A percentile compares a stretch with the other conserved stretches of the same genome.
phyloP scores from a whole-genome alignment of 2,797 vertebrate species.

The Sebastolobus alascanus region DNA sequence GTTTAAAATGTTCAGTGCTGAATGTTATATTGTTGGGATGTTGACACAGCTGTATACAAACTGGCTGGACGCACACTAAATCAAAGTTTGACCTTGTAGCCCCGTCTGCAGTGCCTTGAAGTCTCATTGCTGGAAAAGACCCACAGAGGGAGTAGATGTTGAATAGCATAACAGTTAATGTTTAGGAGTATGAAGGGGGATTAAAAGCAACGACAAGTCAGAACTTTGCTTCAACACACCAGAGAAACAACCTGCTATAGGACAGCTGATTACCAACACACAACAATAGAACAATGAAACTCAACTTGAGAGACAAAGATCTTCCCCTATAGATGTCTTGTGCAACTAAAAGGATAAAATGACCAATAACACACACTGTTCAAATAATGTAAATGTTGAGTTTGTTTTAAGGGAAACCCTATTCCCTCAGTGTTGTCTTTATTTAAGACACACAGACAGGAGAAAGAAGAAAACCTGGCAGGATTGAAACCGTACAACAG shows the following conservation, averaged over 20 bases:
- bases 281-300: neutral
- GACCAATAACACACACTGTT: constrained; percentile 16
- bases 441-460: constrained; percentile 12
- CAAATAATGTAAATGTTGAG: constrained; percentile 21
- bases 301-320: neutral
- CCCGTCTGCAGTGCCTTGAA: neutral
- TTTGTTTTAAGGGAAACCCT: constrained; percentile 17
- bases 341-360: neutral
- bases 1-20: constrained; percentile 15
- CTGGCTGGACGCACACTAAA: neutral
- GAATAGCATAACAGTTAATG: neutral
- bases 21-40: constrained; percentile 14
- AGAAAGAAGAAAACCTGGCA: neutral
- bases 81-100: neutral
- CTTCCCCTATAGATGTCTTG: neutral
- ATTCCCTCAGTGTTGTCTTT: constrained; percentile 11
- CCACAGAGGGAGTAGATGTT: neutral
- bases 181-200: neutral
- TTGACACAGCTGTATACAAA: constrained; percentile 49
- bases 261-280: neutral
- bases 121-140: constrained; percentile 14
- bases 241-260: neutral
- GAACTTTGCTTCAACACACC: neutral
- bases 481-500: neutral
- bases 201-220: neutral